Base-by-base conservation (phyloP, 2,113 vertebrate genomes). In the Octodon degus region DNA sequence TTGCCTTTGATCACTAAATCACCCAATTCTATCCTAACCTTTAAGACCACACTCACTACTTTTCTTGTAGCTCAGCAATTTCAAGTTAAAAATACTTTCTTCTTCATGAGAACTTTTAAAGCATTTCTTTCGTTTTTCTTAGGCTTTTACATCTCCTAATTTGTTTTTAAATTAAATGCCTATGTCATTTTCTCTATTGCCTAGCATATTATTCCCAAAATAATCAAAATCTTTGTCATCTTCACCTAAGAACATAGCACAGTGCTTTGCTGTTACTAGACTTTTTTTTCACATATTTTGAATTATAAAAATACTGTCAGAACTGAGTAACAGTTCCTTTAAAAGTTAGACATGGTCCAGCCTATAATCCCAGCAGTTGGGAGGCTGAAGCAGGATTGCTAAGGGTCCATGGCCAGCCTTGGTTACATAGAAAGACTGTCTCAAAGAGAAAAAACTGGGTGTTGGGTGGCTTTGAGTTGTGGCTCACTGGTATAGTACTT, bases 41-140 rank as follows among this genome's bases (percentile, higher is more conserved):
- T 86, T 72, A 89, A 91, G 79, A 50, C 80, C n/a, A 72, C 27
- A 80, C 7, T 13, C 70, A 24, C 53, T 25, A 10, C 80, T 32
- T 94, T 4, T 47, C 47, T 65, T 94, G 93, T 87, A 40, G 89
- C 70, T 30, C 81, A 70, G 34, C 32, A 22, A 50, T 91, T 96
- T 34, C 58, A 81, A 62, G 63, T 65, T 55, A 74, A 90, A 95
- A 94, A 34, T 68, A 43, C 91, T 93, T 79, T 92, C 50, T 80
- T 5, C 68, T 63, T 96, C 47, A 67, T 96, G 37, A 95, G 47
- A 82, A 94, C 43, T 94, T 94, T 68, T 77, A 34, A 92, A 43
- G 10, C 72, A 76, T 76, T 84, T 70, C 34, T 84, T 79, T 97
- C 62, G 30, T 68, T 87, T 76, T 94, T 92, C 4, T 68, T 84